Percentiles rank a stretch among this genome's conserved stretches.
phyloP scores from a whole-genome alignment of 1,140 invertebrate genomes.

The Holotrichia oblita region DNA sequence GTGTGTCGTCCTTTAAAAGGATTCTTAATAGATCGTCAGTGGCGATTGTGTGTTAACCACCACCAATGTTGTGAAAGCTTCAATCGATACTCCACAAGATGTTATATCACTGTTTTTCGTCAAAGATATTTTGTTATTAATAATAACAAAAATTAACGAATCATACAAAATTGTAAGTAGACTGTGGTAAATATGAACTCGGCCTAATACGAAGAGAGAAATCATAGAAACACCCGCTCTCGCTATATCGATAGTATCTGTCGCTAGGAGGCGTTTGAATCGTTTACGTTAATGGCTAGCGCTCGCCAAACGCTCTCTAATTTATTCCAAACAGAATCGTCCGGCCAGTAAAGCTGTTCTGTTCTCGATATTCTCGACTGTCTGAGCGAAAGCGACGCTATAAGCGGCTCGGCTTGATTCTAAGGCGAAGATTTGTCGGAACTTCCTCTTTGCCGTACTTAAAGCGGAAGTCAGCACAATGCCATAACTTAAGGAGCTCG shows the following conservation, averaged over 20 bases:
- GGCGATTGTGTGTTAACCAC: too few relatives aligned
- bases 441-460: neutral
- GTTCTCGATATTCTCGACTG: neutral
- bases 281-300: neutral
- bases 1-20: too few relatives aligned
- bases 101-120: too few relatives aligned
- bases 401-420: neutral
- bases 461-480: neutral
- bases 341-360: neutral
- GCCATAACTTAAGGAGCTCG: neutral
- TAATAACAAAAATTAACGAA: too few relatives aligned
- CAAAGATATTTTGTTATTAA: too few relatives aligned
- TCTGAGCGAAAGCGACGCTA: neutral
- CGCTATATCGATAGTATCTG: neutral
- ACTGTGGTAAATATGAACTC: too few relatives aligned
- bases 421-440: slow-evolving; percentile 20
- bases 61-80: too few relatives aligned
- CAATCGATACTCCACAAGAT: too few relatives aligned
- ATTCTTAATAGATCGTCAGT: too few relatives aligned
- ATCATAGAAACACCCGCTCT: neutral
- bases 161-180: too few relatives aligned
- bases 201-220: neutral
- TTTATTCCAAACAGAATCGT: neutral
- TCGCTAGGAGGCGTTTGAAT: neutral
- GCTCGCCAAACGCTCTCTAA: neutral